A percentile compares a stretch with the other conserved stretches of the same genome.
Evolutionary conservation across 1,140 invertebrate species (phyloP).

Genomic region (Bombus picipes): DNA sequence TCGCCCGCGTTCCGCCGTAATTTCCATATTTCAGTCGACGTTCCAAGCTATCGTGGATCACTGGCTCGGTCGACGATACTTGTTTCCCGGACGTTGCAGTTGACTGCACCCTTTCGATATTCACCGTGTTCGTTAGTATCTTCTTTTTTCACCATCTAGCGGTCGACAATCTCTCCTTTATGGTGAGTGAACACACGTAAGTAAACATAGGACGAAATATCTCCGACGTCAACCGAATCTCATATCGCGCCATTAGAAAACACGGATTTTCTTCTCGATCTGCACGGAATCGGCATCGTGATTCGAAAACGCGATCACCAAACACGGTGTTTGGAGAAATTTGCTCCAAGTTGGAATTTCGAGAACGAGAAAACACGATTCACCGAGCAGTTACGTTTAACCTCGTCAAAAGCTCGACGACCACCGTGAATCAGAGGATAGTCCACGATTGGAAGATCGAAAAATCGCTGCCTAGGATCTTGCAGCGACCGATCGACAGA

Average conservation of each 20-base stretch:
- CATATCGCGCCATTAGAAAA: background rate
- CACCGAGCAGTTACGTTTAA: too few relatives aligned
- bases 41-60: background rate
- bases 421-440: background rate
- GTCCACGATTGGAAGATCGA: background rate
- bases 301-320: too few relatives aligned
- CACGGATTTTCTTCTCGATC: background rate
- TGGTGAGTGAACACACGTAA: too few relatives aligned
- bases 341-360: too few relatives aligned
- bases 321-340: background rate
- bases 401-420: background rate
- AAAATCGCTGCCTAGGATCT: background rate
- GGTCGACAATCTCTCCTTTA: too few relatives aligned
- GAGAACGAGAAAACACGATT: background rate
- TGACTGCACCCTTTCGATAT: background rate
- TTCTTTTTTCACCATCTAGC: background rate
- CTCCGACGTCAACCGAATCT: too few relatives aligned
- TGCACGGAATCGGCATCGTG: too few relatives aligned
- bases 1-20: conserved; percentile 5
- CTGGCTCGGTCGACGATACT: background rate
- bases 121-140: background rate
- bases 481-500: background rate
- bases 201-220: too few relatives aligned
- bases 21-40: conserved; percentile 37
- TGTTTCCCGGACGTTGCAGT: background rate